These are phyloP conservation scores for Acheta domesticus DNA, from an alignment of 2,888 invertebrate species.

Conservation along the genomic window DNA sequence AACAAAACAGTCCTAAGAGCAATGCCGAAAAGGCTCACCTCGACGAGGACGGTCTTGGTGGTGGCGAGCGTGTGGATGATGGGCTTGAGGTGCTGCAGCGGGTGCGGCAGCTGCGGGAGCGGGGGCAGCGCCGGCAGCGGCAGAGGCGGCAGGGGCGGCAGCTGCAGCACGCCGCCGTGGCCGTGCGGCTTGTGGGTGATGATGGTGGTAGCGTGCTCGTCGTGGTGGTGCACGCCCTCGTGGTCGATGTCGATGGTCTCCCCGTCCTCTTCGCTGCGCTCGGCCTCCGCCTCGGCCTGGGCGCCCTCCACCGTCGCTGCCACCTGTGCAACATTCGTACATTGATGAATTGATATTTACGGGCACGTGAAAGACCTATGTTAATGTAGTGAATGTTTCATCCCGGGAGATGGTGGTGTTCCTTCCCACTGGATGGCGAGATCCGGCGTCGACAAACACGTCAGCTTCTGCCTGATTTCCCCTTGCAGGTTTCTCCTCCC, in stretches of 20 bases:
- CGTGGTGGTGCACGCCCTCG: constrained; percentile 19
- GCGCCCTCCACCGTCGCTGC: constrained; percentile 19
- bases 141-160: constrained; percentile 22
- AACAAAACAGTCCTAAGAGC: too few species aligned
- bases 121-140: constrained; percentile 22
- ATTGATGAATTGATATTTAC: too few species aligned
- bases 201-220: not conserved
- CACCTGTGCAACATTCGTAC: not conserved
- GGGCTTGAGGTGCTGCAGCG: not conserved
- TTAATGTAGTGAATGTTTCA: too few species aligned
- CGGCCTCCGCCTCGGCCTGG: constrained; percentile 23
- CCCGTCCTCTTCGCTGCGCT: constrained; percentile 25
- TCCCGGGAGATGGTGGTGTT: too few species aligned
- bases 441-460: too few species aligned
- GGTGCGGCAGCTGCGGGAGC: constrained; percentile 27
- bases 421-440: too few species aligned
- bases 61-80: constrained; percentile 33
- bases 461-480: too few species aligned
- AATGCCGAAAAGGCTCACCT: constrained; percentile 28
- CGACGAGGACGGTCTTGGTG: constrained; percentile 37
- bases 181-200: not conserved
- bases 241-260: constrained; percentile 20
- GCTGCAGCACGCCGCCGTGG: not conserved
- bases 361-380: too few species aligned
- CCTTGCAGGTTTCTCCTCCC: too few species aligned